Evolutionary conservation across 2,113 vertebrate species (phyloP).

Genomic region (Brachyhypopomus occidentalis): DNA sequence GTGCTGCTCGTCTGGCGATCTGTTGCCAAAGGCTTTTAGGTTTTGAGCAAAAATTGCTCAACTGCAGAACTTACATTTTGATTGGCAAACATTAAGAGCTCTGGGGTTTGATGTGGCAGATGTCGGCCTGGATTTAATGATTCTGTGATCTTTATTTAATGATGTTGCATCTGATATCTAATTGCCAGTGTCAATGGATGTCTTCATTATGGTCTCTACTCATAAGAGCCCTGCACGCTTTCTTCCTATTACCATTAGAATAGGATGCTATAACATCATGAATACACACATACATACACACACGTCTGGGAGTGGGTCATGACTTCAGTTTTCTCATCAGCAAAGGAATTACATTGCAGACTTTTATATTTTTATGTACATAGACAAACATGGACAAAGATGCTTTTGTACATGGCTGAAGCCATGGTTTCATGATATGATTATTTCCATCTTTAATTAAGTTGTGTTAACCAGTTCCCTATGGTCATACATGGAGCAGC

Average conservation of each 20-base stretch:
- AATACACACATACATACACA: conserved; percentile 2
- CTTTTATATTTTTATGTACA: too few species aligned
- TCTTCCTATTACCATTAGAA: neutral
- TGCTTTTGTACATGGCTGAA: too few species aligned
- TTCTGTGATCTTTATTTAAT: conserved; percentile 15
- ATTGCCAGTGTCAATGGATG: conserved; percentile 23
- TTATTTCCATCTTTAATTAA: too few species aligned
- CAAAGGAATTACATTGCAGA: too few species aligned
- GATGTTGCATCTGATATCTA: conserved; percentile 23
- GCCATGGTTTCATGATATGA: too few species aligned
- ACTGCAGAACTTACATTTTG: conserved; percentile 8
- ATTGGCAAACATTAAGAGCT: neutral
- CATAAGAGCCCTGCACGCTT: neutral
- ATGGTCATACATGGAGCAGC: too few species aligned
- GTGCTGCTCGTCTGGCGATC: conserved; percentile 15
- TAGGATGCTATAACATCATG: neutral
- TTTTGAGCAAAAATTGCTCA: neutral
- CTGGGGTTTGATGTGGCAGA: neutral
- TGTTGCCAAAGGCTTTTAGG: conserved; percentile 15
- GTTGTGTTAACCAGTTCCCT: too few species aligned
- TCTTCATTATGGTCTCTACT: conserved; percentile 10
- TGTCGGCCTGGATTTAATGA: conserved; percentile 7
- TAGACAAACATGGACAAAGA: too few species aligned
- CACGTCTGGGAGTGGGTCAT: neutral
- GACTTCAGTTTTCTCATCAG: too few species aligned